Evolutionary conservation across 2,113 vertebrate species (phyloP).

Genomic region (Cyprinodon tularosa): DNA sequence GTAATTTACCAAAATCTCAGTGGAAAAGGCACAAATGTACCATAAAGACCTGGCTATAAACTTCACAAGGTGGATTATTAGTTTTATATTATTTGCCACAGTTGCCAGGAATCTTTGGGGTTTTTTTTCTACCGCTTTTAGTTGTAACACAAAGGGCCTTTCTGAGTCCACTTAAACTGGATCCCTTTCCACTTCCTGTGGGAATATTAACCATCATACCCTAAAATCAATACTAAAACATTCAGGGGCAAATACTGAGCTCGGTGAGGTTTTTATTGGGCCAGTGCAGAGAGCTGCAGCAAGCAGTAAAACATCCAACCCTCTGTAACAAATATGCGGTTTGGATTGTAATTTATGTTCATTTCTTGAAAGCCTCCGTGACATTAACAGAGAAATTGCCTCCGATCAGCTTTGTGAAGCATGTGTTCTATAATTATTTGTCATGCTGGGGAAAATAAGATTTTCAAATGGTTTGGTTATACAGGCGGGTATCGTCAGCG

Average conservation of each 20-base stretch:
- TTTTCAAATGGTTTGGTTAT: slow-evolving; percentile 24
- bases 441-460: slow-evolving; percentile 43
- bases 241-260: slow-evolving; percentile 20
- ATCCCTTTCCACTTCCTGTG: slow-evolving; percentile 29
- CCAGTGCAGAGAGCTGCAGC: slow-evolving; percentile 8
- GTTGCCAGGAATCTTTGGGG: neutral
- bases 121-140: neutral
- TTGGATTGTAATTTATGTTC: slow-evolving; percentile 27
- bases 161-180: neutral
- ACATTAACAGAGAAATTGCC: slow-evolving; percentile 38
- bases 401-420: slow-evolving; percentile 28
- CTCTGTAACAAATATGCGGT: slow-evolving; percentile 13
- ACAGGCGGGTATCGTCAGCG: slow-evolving; percentile 41
- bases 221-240: slow-evolving; percentile 55
- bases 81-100: neutral
- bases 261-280: slow-evolving; percentile 23
- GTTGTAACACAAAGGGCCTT: neutral
- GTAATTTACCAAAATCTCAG: neutral
- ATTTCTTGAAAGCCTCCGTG: slow-evolving; percentile 31
- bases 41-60: neutral
- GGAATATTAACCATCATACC: slow-evolving; percentile 40
- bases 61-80: neutral
- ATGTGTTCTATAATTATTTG: slow-evolving; percentile 40
- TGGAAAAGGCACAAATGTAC: neutral
- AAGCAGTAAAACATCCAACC: slow-evolving; percentile 6